Conservation (phyloP, 2,888 invertebrate species). For the Luperina testacea region DNA sequence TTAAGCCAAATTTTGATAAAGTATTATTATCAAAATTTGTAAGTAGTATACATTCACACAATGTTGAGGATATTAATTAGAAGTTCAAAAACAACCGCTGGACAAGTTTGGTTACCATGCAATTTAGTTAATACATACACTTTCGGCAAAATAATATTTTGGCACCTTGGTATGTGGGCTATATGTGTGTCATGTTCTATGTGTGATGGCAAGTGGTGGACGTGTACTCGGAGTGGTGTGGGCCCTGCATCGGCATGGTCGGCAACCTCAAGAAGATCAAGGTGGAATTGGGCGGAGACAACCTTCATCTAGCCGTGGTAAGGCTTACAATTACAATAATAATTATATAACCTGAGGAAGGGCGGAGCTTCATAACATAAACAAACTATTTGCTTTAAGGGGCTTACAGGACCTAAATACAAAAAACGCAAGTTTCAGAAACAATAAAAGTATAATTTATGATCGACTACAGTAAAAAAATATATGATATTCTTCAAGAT, state of each 20-base stretch:
- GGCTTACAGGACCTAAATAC: too few relatives aligned
- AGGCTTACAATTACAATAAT: conserved; percentile 63
- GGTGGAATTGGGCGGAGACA: conserved; percentile 96
- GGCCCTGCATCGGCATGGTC: conserved; percentile 96
- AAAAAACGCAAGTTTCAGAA: too few relatives aligned
- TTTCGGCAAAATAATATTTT: neutral
- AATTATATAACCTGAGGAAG: too few relatives aligned
- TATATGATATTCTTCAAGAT: too few relatives aligned
- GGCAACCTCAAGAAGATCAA: conserved; percentile 96
- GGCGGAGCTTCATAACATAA: too few relatives aligned
- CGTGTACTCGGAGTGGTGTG: conserved; percentile 97
- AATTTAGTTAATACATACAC: neutral
- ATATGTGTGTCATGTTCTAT: neutral
- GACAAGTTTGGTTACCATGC: neutral
- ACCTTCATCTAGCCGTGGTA: conserved; percentile 94
- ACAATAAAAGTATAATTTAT: too few relatives aligned
- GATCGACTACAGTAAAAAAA: too few relatives aligned
- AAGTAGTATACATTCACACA: neutral
- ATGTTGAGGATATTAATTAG: neutral
- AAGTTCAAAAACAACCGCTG: neutral
- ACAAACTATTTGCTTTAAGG: too few relatives aligned
- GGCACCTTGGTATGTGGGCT: neutral
- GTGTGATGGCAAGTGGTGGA: conserved; percentile 92
- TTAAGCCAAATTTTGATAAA: neutral
- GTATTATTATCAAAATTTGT: too few relatives aligned